These are phyloP conservation scores for Dioctria linearis DNA, from an alignment of 2,888 invertebrate genomes.

Conservation along the genomic window DNA sequence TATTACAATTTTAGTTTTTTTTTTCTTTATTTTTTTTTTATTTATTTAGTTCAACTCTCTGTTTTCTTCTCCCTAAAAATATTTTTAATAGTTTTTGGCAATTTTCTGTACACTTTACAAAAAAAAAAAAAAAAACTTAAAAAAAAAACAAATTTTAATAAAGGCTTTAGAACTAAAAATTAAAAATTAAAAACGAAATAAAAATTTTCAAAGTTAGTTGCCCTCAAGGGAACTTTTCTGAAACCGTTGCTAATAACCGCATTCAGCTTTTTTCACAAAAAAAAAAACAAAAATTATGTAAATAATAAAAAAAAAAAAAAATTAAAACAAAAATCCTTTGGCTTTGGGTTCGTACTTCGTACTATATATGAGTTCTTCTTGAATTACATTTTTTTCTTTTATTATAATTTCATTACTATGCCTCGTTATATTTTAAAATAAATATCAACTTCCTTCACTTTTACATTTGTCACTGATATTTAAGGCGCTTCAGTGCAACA, in stretches of 20 bases:
- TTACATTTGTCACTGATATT: conserved; percentile 36
- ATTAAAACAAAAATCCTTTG: conserved; percentile 28
- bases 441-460: conserved; percentile 40
- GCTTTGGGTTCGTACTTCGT: conserved; percentile 42
- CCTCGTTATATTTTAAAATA: conserved; percentile 16
- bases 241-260: conserved; percentile 73
- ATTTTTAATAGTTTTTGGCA: conserved; percentile 41
- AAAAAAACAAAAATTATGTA: conserved; percentile 28
- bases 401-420: conserved; percentile 38
- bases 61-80: conserved; percentile 32
- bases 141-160: not conserved
- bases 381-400: conserved; percentile 14
- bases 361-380: conserved; percentile 16
- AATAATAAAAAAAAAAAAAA: conserved; percentile 39
- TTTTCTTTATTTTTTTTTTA: conserved; percentile 20
- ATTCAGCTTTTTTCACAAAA: conserved; percentile 54
- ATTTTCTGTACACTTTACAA: conserved; percentile 33
- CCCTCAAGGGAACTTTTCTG: conserved; percentile 81
- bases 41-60: conserved; percentile 33
- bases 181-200: conserved; percentile 51
- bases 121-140: not conserved
- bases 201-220: conserved; percentile 73
- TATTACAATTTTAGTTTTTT: conserved; percentile 32
- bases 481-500: conserved; percentile 41
- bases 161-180: conserved; percentile 20